These are phyloP conservation scores for Maniola hyperantus DNA, from an alignment of 2,888 invertebrate species.

Conservation along the genomic window DNA sequence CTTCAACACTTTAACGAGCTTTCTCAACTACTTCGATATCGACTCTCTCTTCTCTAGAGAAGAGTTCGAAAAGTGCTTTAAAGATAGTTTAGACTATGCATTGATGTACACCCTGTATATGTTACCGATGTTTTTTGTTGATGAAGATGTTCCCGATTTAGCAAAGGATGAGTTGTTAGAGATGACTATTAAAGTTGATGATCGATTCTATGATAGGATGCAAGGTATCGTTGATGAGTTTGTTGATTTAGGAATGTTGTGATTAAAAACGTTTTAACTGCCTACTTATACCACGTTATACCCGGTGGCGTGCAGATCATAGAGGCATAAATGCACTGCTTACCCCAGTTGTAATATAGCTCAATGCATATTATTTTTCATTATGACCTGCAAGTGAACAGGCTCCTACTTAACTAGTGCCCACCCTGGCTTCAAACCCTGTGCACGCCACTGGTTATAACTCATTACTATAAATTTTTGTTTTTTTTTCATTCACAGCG, in stretches of 20 bases:
- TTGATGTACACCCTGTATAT: slow-evolving; percentile 47
- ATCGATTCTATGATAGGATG: slow-evolving; percentile 44
- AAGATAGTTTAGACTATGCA: slow-evolving; percentile 49
- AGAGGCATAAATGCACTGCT: no score
- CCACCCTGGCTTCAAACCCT: no score
- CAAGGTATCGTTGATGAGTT: slow-evolving; percentile 51
- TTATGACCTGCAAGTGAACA: no score
- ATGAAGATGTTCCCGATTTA: slow-evolving; percentile 46
- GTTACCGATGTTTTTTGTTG: slow-evolving; percentile 46
- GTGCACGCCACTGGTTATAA: no score
- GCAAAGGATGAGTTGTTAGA: slow-evolving; percentile 43
- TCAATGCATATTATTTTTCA: no score
- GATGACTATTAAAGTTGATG: slow-evolving; percentile 42
- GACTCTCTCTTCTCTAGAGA: slow-evolving; percentile 45
- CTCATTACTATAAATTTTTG: no score
- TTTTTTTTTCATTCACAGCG: no score
- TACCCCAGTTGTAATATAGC: no score
- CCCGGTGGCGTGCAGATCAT: no score
- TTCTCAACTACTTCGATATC: slow-evolving; percentile 49
- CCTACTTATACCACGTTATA: no score
- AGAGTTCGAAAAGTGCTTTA: slow-evolving; percentile 50
- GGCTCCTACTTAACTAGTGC: no score
- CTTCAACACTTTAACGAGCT: slow-evolving; percentile 45
- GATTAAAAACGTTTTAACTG: not conserved
- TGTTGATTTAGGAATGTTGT: slow-evolving; percentile 45